Evolutionary conservation across 2,113 vertebrate species (phyloP).

Genomic region (Pachycephala philippinensis): DNA sequence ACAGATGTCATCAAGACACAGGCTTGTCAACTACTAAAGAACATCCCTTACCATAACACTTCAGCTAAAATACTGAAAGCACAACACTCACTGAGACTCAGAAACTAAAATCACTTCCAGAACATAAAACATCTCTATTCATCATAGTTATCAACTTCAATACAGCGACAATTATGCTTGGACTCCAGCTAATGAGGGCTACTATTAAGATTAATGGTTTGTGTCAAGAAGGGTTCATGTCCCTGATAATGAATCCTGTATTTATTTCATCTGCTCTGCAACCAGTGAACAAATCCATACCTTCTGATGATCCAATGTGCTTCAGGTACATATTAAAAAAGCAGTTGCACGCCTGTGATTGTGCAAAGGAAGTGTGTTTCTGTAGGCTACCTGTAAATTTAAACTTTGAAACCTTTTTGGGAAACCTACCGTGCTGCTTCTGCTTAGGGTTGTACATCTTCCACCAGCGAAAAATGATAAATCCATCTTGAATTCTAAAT

Average conservation of each 20-base stretch:
- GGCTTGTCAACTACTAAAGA: neutral
- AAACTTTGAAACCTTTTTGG: neutral
- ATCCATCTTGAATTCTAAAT: constrained; percentile 94
- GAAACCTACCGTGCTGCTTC: constrained; percentile 91
- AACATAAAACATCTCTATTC: neutral
- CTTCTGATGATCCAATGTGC: neutral
- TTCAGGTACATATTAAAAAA: neutral
- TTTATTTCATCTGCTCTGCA: neutral
- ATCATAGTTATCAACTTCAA: neutral
- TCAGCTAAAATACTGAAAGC: neutral
- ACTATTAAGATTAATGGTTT: neutral
- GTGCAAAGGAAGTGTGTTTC: neutral
- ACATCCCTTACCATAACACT: neutral
- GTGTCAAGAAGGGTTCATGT: neutral
- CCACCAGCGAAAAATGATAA: constrained; percentile 99
- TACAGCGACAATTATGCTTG: neutral
- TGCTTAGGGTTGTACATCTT: constrained; percentile 99
- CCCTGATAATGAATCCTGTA: neutral
- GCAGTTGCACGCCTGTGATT: accelerated
- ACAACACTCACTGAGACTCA: neutral
- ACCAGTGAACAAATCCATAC: neutral
- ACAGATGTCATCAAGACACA: neutral
- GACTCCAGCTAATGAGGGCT: neutral
- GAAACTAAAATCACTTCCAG: neutral
- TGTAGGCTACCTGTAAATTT: neutral